Evolutionary conservation across 2,113 vertebrate species (phyloP), one percentile per base, ranked within the genome.

Genomic region (Sardina pilchardus): DNA sequence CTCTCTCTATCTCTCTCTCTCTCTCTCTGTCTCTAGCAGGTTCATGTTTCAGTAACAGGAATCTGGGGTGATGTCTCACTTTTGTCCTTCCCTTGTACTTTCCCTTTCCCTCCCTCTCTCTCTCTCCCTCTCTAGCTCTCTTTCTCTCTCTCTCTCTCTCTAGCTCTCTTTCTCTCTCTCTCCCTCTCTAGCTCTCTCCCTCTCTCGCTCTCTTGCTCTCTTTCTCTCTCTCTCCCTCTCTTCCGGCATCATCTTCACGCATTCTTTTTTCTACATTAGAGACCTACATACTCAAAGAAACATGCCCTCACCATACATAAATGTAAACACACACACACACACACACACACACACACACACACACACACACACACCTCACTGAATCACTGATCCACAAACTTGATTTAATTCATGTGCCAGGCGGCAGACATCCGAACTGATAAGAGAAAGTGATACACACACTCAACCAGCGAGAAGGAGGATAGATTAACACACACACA

Each of bases 11-110:
- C 17, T 0, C 1, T 47, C 45, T 9, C 45, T 47, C 67, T 19
- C 67, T 81, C 75, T 34, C 43, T 48, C 45, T 81, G 34, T 47
- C 34, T 10, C 82, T 47, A 71, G 42, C 43, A 45, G 80, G 81
- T 82, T 82, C 34, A 43, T 56, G 30, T 44, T 80, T 45, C 63
- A 50, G 59, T 45, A 83, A 83, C 67, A n/a, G 78, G 39, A 86
- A 56, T 82, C 43, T 34, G 47, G 48, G 48, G 8, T 50, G 43
- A 42, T 86, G 81, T 39, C 24, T 83, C 53, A 24, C 17, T 71
- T 83, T 21, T n/a, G 44, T 19, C 12, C n/a, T 12, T 56, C 14
- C 21, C 17, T 4, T 56, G 16, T 56, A 17, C 53, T 56, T 56
- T 17, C 53, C 17, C 59, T 63, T n/a, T 63, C 56, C 2, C 56